Evolutionary conservation across 2,797 vertebrate species (phyloP), one percentile per base, ranked within the genome.

Genomic region (Sandelia bainsii): DNA sequence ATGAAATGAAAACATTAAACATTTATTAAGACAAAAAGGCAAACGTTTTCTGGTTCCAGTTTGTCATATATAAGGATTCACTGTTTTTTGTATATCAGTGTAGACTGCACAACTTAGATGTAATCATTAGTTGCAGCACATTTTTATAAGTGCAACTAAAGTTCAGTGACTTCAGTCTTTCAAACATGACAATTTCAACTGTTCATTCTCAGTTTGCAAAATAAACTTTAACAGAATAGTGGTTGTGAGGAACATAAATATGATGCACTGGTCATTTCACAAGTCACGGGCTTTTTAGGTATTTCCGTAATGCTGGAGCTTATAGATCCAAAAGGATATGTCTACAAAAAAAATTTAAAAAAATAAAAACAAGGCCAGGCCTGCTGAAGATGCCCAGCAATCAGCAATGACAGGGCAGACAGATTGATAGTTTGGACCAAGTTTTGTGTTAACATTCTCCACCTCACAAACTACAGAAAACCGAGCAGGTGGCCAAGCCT

Each of bases 401-500:
- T 54, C 57, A 2, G 12, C 45, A 17, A 2, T 52, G 67, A 79
- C 79, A 59, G 83, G 9, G 62, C 84, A 91, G 89, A 90, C 85
- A 76, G 86, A 90, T 57, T 79, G 69, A 89, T 88, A 8, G 72
- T 69, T 65, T 34, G 68, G 68, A 69, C 62, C 75, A 52, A 81
- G 69, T 74, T 56, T 5, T 22, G 32, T 72, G 57, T 79, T 75
- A 57, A 82, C 66, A 56, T 70, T 51, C 62, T 69, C 59, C 65
- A 70, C 64, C 68, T 69, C 62, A 51, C 8, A 32, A 50, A 62
- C 51, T 29, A 46, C 1, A 78, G 69, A 77, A 62, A 74, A 62
- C 44, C 0, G 5, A 88, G 78, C 89, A 91, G 89, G 92, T 91
- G 90, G 84, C 70, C 61, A 9, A 72, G 20, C 50, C 44, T 42